A percentile compares a stretch with the other conserved stretches of the same genome.
phyloP scores from a whole-genome alignment of 2,888 invertebrate genomes.

The Adela reaumurella region DNA sequence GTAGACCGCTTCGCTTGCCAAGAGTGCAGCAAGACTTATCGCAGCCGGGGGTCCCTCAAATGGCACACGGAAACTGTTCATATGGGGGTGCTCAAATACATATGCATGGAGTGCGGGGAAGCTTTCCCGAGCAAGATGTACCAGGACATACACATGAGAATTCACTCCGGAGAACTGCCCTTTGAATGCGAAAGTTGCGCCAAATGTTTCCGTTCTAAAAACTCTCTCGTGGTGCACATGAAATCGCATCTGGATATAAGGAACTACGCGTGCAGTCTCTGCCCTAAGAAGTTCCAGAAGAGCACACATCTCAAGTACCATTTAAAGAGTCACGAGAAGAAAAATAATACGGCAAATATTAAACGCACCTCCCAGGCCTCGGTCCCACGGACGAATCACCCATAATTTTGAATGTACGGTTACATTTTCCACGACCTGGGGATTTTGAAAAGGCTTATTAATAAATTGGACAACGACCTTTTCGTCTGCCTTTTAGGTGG shows the following conservation, averaged over 20 bases:
- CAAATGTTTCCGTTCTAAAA: constrained; percentile 28
- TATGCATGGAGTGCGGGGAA: constrained; percentile 43
- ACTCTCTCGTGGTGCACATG: constrained; percentile 27
- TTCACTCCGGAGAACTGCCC: constrained; percentile 45
- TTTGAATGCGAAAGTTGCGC: constrained; percentile 37
- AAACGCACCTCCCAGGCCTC: too few species aligned
- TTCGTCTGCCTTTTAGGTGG: too few species aligned
- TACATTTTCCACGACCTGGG: too few species aligned
- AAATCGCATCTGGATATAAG: constrained; percentile 29
- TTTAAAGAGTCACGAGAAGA: constrained; percentile 24
- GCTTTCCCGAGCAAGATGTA: constrained; percentile 38
- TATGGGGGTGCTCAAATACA: constrained; percentile 31
- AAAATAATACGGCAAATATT: too few species aligned
- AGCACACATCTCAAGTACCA: constrained; percentile 36
- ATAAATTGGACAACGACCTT: too few species aligned
- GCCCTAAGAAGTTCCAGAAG: constrained; percentile 31
- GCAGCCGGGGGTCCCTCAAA: constrained; percentile 34
- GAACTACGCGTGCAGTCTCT: constrained; percentile 26
- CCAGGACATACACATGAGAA: constrained; percentile 33
- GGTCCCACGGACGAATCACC: too few species aligned
- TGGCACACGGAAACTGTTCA: constrained; percentile 39
- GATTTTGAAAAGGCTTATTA: too few species aligned
- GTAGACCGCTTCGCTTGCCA: constrained; percentile 25
- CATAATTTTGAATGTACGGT: too few species aligned
- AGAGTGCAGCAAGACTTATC: constrained; percentile 41